phyloP scores from a whole-genome alignment of 2,113 vertebrate species.

The Aix galericulata region DNA sequence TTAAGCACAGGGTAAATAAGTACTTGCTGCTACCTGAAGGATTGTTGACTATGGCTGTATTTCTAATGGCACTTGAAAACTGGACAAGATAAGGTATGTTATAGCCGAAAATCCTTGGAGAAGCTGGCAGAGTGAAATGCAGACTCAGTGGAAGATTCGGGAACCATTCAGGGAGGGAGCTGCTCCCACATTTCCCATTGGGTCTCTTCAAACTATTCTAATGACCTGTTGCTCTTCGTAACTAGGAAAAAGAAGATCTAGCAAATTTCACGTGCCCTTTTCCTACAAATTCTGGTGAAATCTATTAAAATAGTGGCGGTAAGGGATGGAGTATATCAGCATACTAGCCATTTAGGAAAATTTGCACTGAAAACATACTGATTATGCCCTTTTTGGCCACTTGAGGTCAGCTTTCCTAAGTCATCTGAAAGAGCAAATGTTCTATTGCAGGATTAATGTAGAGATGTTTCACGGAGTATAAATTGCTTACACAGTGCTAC shows the following conservation, averaged over 20 bases:
- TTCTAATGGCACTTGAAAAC: not conserved
- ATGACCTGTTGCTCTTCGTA: not conserved
- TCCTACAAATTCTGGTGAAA: not conserved
- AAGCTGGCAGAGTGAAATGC: not conserved
- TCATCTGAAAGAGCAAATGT: accelerated
- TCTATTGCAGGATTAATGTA: accelerated
- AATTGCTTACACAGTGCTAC: accelerated
- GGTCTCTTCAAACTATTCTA: not conserved
- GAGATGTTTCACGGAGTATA: accelerated
- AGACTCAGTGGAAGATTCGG: accelerated
- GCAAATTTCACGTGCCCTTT: not conserved
- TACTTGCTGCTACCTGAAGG: not conserved
- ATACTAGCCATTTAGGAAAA: not conserved
- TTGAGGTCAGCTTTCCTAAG: constrained; percentile 20
- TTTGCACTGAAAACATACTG: not conserved
- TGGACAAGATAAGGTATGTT: not conserved
- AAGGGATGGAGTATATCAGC: accelerated
- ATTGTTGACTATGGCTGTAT: not conserved
- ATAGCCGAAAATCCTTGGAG: not conserved
- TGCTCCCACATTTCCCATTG: not conserved
- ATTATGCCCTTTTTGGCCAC: constrained; percentile 5
- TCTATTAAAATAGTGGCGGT: not conserved
- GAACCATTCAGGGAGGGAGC: not conserved
- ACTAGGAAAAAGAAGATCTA: not conserved
- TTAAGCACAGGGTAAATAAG: not conserved